Conservation (phyloP, 2,797 vertebrate species). For the Microcaecilia unicolor region DNA sequence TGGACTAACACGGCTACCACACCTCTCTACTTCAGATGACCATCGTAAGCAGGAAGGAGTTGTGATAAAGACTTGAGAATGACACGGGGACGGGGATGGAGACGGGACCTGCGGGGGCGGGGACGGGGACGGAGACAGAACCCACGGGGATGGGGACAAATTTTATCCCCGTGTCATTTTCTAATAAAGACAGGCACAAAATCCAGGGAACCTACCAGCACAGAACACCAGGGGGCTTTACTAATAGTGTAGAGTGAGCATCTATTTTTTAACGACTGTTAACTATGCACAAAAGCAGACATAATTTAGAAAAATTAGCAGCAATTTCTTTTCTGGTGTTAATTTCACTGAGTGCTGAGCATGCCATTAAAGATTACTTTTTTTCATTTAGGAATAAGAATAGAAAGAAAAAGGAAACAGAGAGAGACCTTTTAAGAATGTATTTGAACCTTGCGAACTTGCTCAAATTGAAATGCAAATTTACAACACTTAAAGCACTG, state of each 20-base stretch:
- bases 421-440: rapidly evolving
- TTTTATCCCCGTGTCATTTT: no score
- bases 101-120: no score
- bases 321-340: constrained; percentile 52
- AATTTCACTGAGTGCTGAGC: constrained; percentile 40
- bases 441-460: neutral
- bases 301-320: constrained; percentile 61
- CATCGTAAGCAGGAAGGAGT: no score
- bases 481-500: constrained; percentile 1
- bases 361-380: constrained; percentile 35
- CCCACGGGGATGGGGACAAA: no score
- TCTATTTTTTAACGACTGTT: constrained; percentile 41
- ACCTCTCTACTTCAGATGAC: no score
- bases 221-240: no score
- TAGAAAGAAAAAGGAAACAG: neutral
- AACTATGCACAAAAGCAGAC: constrained; percentile 60
- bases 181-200: no score
- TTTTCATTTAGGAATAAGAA: constrained; percentile 7
- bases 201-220: no score
- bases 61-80: no score
- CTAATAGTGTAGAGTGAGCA: neutral
- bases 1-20: no score
- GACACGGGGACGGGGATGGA: no score
- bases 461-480: constrained; percentile 24
- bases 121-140: no score